Conservation (phyloP, 1,140 invertebrate genomes). For the Rhopalosiphum padi region DNA sequence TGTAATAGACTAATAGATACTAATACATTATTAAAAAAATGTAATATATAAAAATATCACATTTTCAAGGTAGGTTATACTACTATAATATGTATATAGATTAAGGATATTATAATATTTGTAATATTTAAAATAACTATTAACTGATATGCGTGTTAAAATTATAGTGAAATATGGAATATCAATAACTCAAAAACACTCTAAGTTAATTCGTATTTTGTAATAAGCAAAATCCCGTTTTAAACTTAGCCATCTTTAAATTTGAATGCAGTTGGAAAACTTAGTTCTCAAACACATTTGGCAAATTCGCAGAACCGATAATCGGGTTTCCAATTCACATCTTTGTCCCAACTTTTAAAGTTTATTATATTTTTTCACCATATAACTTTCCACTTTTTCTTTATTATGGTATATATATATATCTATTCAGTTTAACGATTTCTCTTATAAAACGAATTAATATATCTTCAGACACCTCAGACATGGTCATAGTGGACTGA, state of each 20-base stretch:
- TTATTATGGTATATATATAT: not conserved
- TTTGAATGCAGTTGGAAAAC: not conserved
- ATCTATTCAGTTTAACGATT: not conserved
- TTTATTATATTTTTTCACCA: not conserved
- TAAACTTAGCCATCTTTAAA: not conserved
- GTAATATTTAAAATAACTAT: not conserved
- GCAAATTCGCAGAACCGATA: slow-evolving; percentile 16
- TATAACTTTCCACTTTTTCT: not conserved
- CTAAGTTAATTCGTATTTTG: not conserved
- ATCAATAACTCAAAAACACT: slow-evolving; percentile 2
- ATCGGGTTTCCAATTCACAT: not conserved
- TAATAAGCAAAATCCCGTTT: not conserved
- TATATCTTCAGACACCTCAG: not conserved
- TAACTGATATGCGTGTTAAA: not conserved
- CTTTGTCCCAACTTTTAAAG: not conserved
- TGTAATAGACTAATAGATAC: too few species aligned
- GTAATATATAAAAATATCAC: too few species aligned
- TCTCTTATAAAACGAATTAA: not conserved
- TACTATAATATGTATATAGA: too few species aligned
- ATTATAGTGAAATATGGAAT: not conserved
- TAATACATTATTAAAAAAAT: too few species aligned
- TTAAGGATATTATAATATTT: not conserved
- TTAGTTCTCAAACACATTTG: not conserved
- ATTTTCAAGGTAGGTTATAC: too few species aligned
- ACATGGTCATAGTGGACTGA: not conserved